Percentiles rank a stretch among this genome's conserved stretches.
Conservation (phyloP, 2,888 invertebrate species). For the Artemia sp. region DNA sequence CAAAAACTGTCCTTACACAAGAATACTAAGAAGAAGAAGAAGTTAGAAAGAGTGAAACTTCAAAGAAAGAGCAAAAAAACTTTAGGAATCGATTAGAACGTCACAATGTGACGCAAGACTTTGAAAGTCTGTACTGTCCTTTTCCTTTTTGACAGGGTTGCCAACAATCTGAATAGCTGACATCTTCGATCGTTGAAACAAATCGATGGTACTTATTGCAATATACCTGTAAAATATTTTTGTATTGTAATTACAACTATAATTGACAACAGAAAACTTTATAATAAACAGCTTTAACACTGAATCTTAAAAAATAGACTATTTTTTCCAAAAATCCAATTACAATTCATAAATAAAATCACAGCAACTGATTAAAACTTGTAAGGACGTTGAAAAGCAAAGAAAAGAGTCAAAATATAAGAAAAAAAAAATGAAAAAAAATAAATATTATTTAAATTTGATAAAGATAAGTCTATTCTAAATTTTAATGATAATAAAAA, state of each 20-base stretch:
- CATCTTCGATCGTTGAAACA: constrained; percentile 78
- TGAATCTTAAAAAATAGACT: constrained; percentile 16
- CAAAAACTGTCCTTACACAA: too few species aligned
- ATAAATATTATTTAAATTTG: too few species aligned
- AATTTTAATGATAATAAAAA: too few species aligned
- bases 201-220: constrained; percentile 67
- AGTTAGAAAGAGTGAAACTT: too few species aligned
- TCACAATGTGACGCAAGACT: constrained; percentile 2
- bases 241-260: background rate
- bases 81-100: background rate
- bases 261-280: constrained; percentile 16
- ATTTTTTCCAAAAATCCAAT: background rate
- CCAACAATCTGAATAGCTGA: constrained; percentile 60
- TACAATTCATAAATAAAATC: too few species aligned
- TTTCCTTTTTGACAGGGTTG: constrained; percentile 16
- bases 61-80: too few species aligned
- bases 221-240: constrained; percentile 46
- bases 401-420: too few species aligned
- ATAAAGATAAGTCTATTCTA: too few species aligned
- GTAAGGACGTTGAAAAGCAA: too few species aligned
- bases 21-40: too few species aligned
- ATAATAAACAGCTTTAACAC: constrained; percentile 12
- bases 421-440: too few species aligned
- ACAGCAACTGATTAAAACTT: too few species aligned
- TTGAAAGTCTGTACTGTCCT: background rate